Conservation (phyloP, 2,797 vertebrate genomes). For the Lophotriccus pileatus region DNA sequence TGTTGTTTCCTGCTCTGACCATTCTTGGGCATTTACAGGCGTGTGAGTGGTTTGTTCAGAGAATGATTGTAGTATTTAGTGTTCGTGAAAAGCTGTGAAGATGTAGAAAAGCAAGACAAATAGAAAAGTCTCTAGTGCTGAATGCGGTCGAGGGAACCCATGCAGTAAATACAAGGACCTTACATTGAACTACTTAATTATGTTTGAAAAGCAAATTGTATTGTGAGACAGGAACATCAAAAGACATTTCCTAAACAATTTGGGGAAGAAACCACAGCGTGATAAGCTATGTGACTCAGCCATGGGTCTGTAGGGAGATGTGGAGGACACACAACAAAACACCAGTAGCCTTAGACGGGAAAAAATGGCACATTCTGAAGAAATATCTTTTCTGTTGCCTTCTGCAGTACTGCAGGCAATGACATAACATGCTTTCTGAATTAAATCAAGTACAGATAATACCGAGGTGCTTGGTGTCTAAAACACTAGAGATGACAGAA, state of each 20-base stretch:
- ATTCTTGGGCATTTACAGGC: not conserved
- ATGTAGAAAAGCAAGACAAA: not conserved
- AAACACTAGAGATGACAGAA: not conserved
- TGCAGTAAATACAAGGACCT: not conserved
- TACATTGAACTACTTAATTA: not conserved
- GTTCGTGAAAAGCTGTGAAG: not conserved
- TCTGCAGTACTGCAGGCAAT: not conserved
- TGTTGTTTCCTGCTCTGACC: not conserved
- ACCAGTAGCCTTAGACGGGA: not conserved
- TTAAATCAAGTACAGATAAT: not conserved
- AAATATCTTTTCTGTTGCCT: not conserved
- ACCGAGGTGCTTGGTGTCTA: not conserved
- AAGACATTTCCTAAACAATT: not conserved
- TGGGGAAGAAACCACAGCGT: not conserved
- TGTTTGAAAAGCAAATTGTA: not conserved
- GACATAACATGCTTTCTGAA: not conserved
- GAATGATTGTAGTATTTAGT: not conserved
- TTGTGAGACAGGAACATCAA: not conserved
- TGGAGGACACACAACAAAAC: not conserved
- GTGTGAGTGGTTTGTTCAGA: not conserved
- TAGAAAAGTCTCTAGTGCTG: not conserved
- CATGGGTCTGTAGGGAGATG: not conserved
- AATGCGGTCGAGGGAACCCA: not conserved
- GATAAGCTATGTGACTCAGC: not conserved
- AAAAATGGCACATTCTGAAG: not conserved